These are phyloP conservation scores for Micrasema minimum DNA, from an alignment of 1,140 invertebrate genomes.

Conservation along the genomic window DNA sequence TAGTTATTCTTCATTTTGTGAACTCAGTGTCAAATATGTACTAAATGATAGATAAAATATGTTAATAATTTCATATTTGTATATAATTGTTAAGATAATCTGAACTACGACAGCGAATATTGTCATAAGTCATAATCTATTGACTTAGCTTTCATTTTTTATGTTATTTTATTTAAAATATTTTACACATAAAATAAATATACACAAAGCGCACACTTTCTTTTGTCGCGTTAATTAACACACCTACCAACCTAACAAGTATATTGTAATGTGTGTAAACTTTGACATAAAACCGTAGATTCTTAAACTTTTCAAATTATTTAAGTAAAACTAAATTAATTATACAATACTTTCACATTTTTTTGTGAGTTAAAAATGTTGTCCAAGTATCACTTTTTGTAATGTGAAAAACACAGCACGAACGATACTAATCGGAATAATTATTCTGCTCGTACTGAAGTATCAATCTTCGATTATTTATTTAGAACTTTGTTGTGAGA, in stretches of 20 bases:
- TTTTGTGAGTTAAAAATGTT: too few relatives aligned
- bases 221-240: slow-evolving; percentile 11
- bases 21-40: neutral
- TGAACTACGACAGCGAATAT: too few relatives aligned
- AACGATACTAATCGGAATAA: too few relatives aligned
- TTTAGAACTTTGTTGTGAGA: neutral
- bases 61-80: too few relatives aligned
- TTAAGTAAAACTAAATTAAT: neutral
- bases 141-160: too few relatives aligned
- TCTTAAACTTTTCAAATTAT: neutral
- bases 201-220: slow-evolving; percentile 26
- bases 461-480: neutral
- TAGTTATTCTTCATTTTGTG: neutral
- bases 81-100: too few relatives aligned
- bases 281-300: neutral
- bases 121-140: too few relatives aligned
- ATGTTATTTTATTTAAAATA: too few relatives aligned
- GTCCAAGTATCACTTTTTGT: too few relatives aligned
- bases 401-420: neutral
- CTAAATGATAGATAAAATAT: too few relatives aligned
- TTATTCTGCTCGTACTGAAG: neutral
- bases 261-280: too few relatives aligned
- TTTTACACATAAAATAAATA: slow-evolving; percentile 10
- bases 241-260: neutral
- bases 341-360: too few relatives aligned